Evolutionary conservation across 2,113 vertebrate species (phyloP), one percentile per base, ranked within the genome.

Genomic region (Formicarius rufipectus): DNA sequence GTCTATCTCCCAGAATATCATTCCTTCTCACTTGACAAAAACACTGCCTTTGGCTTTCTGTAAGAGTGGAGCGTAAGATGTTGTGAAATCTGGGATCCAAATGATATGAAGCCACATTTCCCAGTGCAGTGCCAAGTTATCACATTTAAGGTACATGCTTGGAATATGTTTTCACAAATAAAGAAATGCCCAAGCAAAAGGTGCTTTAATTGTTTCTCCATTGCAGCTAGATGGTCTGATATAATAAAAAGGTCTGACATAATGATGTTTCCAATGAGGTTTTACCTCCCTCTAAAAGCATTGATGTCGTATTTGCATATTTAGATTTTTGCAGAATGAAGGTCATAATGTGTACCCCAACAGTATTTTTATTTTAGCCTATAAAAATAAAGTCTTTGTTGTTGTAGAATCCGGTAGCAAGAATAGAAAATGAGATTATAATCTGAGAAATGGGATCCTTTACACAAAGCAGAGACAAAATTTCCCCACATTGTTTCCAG

Each of bases 131-230:
- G 76, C 75, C 88, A 95, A 93, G 59, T 87, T 86, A 56, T 40
- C 60, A 13, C 78, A 33, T 85, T 96, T 80, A 94, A 52, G 0
- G 0, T 56, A 49, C 50, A 64, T 89, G 62, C 53, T 50, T 75
- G 72, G 64, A 92, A 72, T 78, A 74, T 60, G 83, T 94, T 95
- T 92, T 92, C 73, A 84, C 86, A 94, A 96, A 95, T 78, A 93
- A 49, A 90, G 75, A 84, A 92, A 88, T 37, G 77, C 18, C 35
- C 50, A 52, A 88, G 73, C 22, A 77, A 86, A 93, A 64, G 44
- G 44, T 88, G 27, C 14, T 59, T 85, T 91, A 79, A 42, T 42
- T 62, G 7, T 42, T 88, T 69, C 64, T 67, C 22, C 33, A 0
- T 31, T 71, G 40, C 50, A 76, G 4, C 9, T 77, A 21, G 47